Conservation (phyloP, 2,888 invertebrate species). For the Nymphalis polychloros region DNA sequence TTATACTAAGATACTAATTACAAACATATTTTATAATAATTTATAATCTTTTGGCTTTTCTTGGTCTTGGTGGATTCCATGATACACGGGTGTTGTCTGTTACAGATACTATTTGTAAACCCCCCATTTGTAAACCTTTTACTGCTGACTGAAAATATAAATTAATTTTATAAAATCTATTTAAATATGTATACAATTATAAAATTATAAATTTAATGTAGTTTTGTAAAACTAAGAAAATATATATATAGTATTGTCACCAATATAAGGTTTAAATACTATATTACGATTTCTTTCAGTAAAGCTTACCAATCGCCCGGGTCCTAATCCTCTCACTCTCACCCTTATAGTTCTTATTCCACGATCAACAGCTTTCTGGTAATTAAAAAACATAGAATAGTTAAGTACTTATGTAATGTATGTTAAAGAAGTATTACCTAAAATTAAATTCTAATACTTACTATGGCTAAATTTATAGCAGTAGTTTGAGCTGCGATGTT, state of each 20-base stretch:
- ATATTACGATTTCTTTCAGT: no score
- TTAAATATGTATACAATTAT: neutral
- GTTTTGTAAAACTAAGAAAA: no score
- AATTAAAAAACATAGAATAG: slow-evolving; percentile 44
- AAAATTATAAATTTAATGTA: neutral
- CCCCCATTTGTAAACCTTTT: slow-evolving; percentile 96
- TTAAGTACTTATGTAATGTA: slow-evolving; percentile 14
- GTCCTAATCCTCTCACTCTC: slow-evolving; percentile 90
- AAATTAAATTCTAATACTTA: slow-evolving; percentile 63
- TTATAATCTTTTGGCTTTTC: slow-evolving; percentile 91
- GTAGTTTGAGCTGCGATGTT: slow-evolving; percentile 98
- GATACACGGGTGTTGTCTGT: slow-evolving; percentile 95
- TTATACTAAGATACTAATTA: slow-evolving; percentile 23
- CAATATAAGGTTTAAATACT: no score
- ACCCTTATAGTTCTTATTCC: slow-evolving; percentile 90
- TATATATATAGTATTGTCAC: neutral
- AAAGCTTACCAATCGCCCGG: slow-evolving; percentile 91
- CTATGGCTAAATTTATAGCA: slow-evolving; percentile 89
- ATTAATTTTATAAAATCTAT: neutral
- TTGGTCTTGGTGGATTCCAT: slow-evolving; percentile 90
- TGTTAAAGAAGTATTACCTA: neutral
- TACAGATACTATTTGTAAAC: slow-evolving; percentile 93
- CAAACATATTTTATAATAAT: slow-evolving; percentile 13
- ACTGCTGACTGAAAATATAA: slow-evolving; percentile 88
- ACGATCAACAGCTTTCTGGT: slow-evolving; percentile 86